Evolutionary conservation across 2,113 vertebrate genomes (phyloP), one percentile per base, ranked within the genome.

Genomic region (Gasterosteus nipponicus): DNA sequence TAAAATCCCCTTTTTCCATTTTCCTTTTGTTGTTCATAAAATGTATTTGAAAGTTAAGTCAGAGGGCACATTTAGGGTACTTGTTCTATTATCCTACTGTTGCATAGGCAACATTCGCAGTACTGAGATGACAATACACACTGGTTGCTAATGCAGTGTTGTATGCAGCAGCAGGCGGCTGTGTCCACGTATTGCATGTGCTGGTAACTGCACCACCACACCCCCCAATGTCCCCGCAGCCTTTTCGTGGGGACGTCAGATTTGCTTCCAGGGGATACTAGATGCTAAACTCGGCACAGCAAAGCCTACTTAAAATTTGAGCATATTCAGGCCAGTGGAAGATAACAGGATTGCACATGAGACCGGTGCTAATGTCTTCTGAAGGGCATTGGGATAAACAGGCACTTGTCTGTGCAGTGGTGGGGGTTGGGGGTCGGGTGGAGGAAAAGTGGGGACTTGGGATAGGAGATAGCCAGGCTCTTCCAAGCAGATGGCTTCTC

Each of bases 301-400:
- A 86, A 93, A 86, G 70, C 71, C 84, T 89, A 87, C 87, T 92
- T 93, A 91, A 87, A 93, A 93, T 87, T 78, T 82, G 79, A 84
- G 75, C 81, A 89, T 91, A 92, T 91, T 92, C 89, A 92, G 87
- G 85, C 88, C 87, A 89, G 87, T 73, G 74, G 63, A 82, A 90
- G 90, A 91, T 92, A 93, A 93, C 89, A 87, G 86, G 73, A 85
- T 85, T 86, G 76, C 89, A 92, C 92, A 94, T 90, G 89, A 94
- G 93, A 94, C 90, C 59, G 74, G 90, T 84, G 90, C 89, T 88
- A 93, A 75, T 91, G 93, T 92, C 93, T 93, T 89, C 89, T 94
- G 91, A 92, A 93, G 92, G 88, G 91, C 91, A 90, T 73, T 87
- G 86, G 92, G 92, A 94, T 91, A 92, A 94, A 94, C 85, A 91